A percentile compares a stretch with the other conserved stretches of the same genome.
These are phyloP conservation scores for Aphodius granarius DNA, from an alignment of 2,888 invertebrate genomes.

Conservation along the genomic window DNA sequence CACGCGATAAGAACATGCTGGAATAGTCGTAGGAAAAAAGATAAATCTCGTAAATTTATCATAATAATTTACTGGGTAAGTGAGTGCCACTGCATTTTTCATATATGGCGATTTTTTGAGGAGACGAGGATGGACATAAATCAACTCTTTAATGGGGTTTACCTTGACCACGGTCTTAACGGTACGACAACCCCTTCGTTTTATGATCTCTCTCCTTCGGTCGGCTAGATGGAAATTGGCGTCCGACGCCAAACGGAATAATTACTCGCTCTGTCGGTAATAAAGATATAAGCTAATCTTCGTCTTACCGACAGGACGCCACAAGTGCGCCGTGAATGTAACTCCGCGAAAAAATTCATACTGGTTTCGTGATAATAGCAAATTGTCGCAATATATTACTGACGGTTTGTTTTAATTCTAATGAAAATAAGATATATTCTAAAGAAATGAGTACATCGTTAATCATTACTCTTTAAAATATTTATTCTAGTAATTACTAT, in stretches of 20 bases:
- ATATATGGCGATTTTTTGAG: not conserved
- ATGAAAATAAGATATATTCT: not conserved
- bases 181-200: not conserved
- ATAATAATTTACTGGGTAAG: not conserved
- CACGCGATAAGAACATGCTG: not conserved
- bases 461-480: too few relatives aligned
- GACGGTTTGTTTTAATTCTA: not conserved
- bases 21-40: not conserved
- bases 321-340: not conserved
- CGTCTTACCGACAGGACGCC: not conserved
- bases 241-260: conserved; percentile 10
- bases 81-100: not conserved
- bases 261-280: conserved; percentile 6
- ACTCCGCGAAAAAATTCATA: not conserved
- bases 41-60: not conserved
- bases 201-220: not conserved
- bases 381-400: not conserved
- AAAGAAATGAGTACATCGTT: not conserved
- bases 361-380: not conserved
- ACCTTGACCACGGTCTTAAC: not conserved
- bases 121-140: not conserved
- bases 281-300: conserved; percentile 4
- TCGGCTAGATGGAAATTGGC: conserved; percentile 7
- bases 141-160: not conserved
- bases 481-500: too few relatives aligned